Base-by-base conservation (phyloP, 2,113 vertebrate species). In the Sprattus sprattus region DNA sequence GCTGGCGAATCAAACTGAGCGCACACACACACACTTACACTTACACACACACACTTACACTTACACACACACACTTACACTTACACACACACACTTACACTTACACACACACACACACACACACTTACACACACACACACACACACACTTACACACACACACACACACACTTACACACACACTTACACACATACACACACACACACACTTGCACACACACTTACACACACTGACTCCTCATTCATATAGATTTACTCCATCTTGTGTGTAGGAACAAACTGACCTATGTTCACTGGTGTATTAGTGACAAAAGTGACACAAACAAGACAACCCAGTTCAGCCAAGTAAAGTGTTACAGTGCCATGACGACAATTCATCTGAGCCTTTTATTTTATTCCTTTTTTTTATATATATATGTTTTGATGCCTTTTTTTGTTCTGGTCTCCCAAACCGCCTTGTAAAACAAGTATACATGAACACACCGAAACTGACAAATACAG, bases 1-100 rank as follows among this genome's bases (percentile, higher is more conserved):
- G 64, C 64, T 71, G 64, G 64, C 28, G 11, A 71, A 71, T 71
- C 64, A 71, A 15, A 71, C 64, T 71, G 64, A 39, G 32, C 49
- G 84, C 47, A 32, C 52, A 89, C 49, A 67, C 81, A 45, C 20
- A 78, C 86, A 0, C 25, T 28, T 6, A n/a, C 22, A 28, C 60
- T 28, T 11, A 11, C 49, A 50, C 49, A 6, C 64, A 84, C 47
- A 44, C 60, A 89, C 49, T 57, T n/a, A 71, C n/a, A 11, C 64
- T 13, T 9, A 64, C 22, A 71, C 25, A 28, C 13, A 32, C 64
- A n/a, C 64, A 71, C 3, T n/a, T n/a, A 71, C n/a, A 11, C 64
- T 13, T 9, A 64, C 22, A 71, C 25, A 28, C 13, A 32, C 64
- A n/a, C n/a, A n/a, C n/a, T n/a, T n/a, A n/a, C n/a, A n/a, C n/a